Conservation (phyloP, 2,888 invertebrate species). For the Lithophane leautieri region DNA sequence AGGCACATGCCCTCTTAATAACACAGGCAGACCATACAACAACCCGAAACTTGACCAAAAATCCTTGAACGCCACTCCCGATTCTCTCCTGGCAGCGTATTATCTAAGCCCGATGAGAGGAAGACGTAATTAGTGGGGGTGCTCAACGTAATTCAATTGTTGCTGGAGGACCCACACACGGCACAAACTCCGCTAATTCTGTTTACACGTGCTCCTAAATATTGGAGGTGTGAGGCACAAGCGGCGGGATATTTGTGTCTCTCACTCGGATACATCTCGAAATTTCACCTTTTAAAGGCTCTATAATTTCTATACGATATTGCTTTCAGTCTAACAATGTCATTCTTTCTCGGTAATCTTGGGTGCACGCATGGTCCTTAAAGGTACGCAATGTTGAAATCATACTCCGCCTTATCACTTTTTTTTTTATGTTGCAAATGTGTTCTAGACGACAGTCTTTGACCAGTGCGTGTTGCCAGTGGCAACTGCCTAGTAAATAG, state of each 20-base stretch:
- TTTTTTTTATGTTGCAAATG: not conserved
- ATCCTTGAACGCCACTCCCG: conserved; percentile 35
- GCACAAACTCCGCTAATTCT: conserved; percentile 69
- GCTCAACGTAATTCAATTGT: conserved; percentile 68
- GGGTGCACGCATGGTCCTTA: not conserved
- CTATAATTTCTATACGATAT: not conserved
- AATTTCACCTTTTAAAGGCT: too few relatives aligned
- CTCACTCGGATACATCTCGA: too few relatives aligned
- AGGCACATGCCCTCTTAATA: not conserved
- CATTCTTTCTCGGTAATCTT: not conserved
- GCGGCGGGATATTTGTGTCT: not conserved
- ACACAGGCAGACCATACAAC: conserved; percentile 9
- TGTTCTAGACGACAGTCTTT: too few relatives aligned
- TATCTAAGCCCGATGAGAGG: conserved; percentile 58
- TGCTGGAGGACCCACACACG: conserved; percentile 64
- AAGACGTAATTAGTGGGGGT: conserved; percentile 62
- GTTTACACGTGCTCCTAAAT: conserved; percentile 66
- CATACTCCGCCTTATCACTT: not conserved
- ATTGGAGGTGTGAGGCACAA: conserved; percentile 18
- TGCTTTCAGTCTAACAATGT: not conserved
- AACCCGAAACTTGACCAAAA: conserved; percentile 52
- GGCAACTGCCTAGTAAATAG: too few relatives aligned
- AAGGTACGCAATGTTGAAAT: not conserved
- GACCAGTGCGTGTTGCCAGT: too few relatives aligned
- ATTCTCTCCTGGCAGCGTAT: conserved; percentile 34